Evolutionary conservation across 1,140 invertebrate species (phyloP), one percentile per base, ranked within the genome.

Genomic region (Batillaria attramentaria): DNA sequence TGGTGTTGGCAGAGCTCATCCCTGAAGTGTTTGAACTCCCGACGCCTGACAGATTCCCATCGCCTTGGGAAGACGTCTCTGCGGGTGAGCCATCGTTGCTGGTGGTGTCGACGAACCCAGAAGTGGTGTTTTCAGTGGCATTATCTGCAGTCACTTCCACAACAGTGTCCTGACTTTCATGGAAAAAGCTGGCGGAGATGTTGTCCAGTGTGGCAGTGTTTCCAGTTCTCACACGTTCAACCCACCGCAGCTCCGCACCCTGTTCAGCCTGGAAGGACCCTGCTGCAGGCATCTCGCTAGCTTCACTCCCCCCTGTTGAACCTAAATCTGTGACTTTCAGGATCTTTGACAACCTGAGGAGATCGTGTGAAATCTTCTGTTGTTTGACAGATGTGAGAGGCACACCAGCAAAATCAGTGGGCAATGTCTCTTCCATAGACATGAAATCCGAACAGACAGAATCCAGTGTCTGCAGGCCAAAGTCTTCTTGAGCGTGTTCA

Each of bases 361-460:
- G 78, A 57, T 84, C 83, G 31, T 87, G 86, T 68, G 84, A 85
- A 50, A 89, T 89, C 46, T 89, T 86, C 75, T 89, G 85, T 69
- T 89, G 84, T 72, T 83, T 84, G 24, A 84, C 60, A 43, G 87
- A 87, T 13, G 86, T 88, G 54, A 88, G 75, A 24, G 84, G 84
- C 72, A 88, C 77, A 10, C 88, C 88, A 82, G 79, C 82, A 68
- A 87, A 87, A 28, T 87, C 85, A 50, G 81, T 85, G 60, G 88
- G 88, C 28, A 89, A 72, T 31, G 84, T 84, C 35, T 86, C 84
- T 70, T 87, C 87, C 41, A 89, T 69, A 18, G 87, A 88, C 41
- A 83, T 80, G 50, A 87, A 86, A 62, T 88, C 88, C 35, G 84
- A 85, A 69, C 57, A 84, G 4, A 84, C 65, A 39, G 85, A 85